Base-by-base conservation (phyloP, 2,888 invertebrate species). In the Brenthis ino region DNA sequence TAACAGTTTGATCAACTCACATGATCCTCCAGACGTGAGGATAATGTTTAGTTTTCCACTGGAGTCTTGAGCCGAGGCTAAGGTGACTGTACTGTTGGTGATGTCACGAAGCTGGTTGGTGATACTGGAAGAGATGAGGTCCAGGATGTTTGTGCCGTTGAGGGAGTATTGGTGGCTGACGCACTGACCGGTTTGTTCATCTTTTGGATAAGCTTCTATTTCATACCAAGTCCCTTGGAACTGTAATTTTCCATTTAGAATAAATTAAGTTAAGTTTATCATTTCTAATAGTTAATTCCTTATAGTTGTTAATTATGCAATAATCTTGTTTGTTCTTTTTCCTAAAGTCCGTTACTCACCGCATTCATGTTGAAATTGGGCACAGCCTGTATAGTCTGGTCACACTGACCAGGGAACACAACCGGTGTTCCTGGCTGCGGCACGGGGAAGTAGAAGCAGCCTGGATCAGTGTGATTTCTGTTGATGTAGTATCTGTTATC, bases 101-200 rank as follows among this genome's bases (percentile, higher is more conserved):
- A 77, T 48, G 2, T 71, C 72, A 1, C 78, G 71, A 51, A 83
- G 81, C 68, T 87, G 85, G 20, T 87, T 79, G 0, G 65, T 71
- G 1, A 91, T 77, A 33, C 79, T 81, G 0, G 79, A 77, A 1
- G 88, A 86, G 8, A 75, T 72, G 4, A 90, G 68, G 69, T 75
- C 77, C 14, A 88, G 69, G 1, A 76, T 78, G 55, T 78, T 76
- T 24, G 60, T 77, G 4, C 76, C 70, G 14, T 74, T 73, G 11
- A 58, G 16, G 0, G 76, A 72, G 72, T 82, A 88, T 6, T 77
- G 70, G 65, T 88, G 87, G 64, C 72, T 80, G 33, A 87, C 74
- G 64, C 92, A 91, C 14, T 85, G 81, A 4, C 90, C 89, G 1
- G 80, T 70, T 67, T 84, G 82, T 24, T 82, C 76, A 1, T 77